Evolutionary conservation across 2,888 invertebrate species (phyloP).

Genomic region (Lasioglossum lativentre): DNA sequence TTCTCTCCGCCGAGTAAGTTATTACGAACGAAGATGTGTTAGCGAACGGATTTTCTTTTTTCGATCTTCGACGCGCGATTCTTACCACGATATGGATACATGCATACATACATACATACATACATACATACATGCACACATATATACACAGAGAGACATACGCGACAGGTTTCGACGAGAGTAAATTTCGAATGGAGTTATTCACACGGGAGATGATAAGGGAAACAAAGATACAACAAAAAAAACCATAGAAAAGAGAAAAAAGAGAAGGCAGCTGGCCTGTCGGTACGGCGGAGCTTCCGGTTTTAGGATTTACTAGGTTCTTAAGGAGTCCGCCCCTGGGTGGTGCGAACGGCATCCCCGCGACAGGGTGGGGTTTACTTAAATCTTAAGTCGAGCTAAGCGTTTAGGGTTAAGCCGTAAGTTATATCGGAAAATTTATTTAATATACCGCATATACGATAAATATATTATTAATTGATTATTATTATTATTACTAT

Average conservation of each 20-base stretch:
- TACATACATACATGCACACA: not conserved
- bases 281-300: conserved; percentile 79
- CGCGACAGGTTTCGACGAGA: not conserved
- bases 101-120: not conserved
- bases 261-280: conserved; percentile 79
- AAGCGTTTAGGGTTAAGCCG: conserved; percentile 73
- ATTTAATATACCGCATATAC: conserved; percentile 72
- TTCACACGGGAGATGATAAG: conserved; percentile 36
- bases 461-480: conserved; percentile 62
- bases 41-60: not conserved
- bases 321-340: conserved; percentile 78
- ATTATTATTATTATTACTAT: conserved; percentile 51
- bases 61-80: conserved; percentile 5
- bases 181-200: not conserved
- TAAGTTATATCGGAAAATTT: conserved; percentile 75
- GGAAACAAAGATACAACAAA: not conserved
- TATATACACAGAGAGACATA: not conserved
- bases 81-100: not conserved
- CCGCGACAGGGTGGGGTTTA: conserved; percentile 70
- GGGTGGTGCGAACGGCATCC: conserved; percentile 74
- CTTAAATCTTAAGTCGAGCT: conserved; percentile 76
- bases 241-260: conserved; percentile 52
- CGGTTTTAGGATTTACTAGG: conserved; percentile 81
- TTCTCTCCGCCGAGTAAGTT: not conserved
- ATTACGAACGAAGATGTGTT: not conserved